phyloP scores from a whole-genome alignment of 1,140 invertebrate genomes.

The Ceratoteleas bidentatus region DNA sequence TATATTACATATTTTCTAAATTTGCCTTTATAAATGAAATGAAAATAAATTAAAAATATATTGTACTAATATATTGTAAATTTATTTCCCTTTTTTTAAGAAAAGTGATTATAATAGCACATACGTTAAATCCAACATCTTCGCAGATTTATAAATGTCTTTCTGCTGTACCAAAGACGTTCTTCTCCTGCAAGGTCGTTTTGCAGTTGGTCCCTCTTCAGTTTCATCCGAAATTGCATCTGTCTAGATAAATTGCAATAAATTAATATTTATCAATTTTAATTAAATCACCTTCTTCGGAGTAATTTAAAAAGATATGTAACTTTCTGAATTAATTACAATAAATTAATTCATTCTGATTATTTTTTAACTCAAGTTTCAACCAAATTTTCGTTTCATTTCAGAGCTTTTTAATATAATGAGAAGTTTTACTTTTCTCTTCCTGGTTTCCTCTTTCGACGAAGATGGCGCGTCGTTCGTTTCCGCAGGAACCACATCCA shows the following conservation, averaged over 20 bases:
- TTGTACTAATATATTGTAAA: conserved; percentile 14
- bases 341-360: too few species aligned
- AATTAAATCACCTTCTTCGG: too few species aligned
- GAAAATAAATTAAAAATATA: background rate
- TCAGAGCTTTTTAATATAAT: background rate
- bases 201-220: conserved; percentile 43
- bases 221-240: conserved; percentile 24
- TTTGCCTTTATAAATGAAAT: too few species aligned
- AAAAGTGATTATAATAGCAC: too few species aligned
- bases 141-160: conserved; percentile 72
- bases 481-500: background rate
- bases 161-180: conserved; percentile 71
- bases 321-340: too few species aligned
- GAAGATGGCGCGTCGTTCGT: background rate
- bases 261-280: conserved; percentile 3
- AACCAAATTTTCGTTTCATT: too few species aligned
- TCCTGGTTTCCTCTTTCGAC: conserved; percentile 4
- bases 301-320: too few species aligned
- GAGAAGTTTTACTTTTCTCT: conserved; percentile 34
- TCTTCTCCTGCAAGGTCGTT: conserved; percentile 46
- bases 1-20: too few species aligned
- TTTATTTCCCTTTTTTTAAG: too few species aligned
- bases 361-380: too few species aligned
- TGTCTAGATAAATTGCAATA: background rate
- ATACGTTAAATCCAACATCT: conserved; percentile 75